Base-by-base conservation (phyloP, 1,140 invertebrate species). In the Scaptomyza pallida region DNA sequence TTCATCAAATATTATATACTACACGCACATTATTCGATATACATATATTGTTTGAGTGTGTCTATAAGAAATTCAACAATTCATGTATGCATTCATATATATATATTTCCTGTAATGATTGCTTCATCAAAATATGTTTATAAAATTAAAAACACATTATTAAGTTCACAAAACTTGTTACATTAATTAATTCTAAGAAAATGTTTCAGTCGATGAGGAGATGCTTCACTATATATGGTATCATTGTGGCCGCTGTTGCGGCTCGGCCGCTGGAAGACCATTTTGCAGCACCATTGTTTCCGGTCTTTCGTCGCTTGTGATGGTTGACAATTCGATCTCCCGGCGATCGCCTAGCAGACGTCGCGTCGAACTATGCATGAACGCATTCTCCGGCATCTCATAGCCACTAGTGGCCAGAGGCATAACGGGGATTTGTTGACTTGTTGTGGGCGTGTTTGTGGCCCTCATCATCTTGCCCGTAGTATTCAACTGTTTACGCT, bases 321-420 rank as follows among this genome's bases (percentile, higher is more conserved):
- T 90, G 16, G 88, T 79, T 1, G 82, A 81, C 44, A 91, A 23
- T 74, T 91, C 89, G 16, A 91, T 85, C 54, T 91, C 89, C 1
- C 80, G 74, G 2, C 59, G 40, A 51, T 76, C 69, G 5, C 89
- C 89, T 0, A 91, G 56, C n/a, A 91, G 52, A 10, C 75, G 78
- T 2, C 69, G 63, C 19, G 88, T 88, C 12, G 77, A 82, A 35
- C 41, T 88, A 54, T 74, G 65, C 82, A 89, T 91, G 23, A 90
- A 81, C 15, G 81, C 81, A 61, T 78, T 91, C 12, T 91, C 89
- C 0, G 89, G 89, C 57, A 78, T 47, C 48, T 89, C 79, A 33
- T 91, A 91, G 10, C 68, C 50, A 16, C 41, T 57, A n/a, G 12
- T 37, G 6, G 13, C 9, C n/a, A 12, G 0, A 5, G 26, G 33